Evolutionary conservation across 2,113 vertebrate genomes (phyloP).

Genomic region (Rhea pennata): DNA sequence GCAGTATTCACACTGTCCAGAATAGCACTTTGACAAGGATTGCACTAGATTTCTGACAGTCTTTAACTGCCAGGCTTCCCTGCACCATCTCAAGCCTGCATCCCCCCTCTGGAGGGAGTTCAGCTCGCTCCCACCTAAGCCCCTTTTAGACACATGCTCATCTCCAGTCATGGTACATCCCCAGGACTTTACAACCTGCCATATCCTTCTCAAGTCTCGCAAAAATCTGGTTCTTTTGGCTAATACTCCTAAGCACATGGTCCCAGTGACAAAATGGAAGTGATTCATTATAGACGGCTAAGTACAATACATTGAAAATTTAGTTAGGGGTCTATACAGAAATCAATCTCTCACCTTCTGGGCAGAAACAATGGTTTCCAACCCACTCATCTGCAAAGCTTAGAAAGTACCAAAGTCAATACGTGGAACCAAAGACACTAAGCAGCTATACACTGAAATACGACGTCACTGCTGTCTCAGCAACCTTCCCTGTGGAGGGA

Average conservation of each 20-base stretch:
- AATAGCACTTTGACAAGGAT: not conserved
- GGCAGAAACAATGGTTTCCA: not conserved
- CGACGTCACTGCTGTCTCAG: not conserved
- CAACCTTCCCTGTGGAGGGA: not conserved
- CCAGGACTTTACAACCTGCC: not conserved
- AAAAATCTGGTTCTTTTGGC: not conserved
- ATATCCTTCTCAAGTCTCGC: not conserved
- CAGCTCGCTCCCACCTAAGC: not conserved
- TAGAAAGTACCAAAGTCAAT: not conserved
- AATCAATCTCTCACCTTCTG: not conserved
- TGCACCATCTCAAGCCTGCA: fast-evolving
- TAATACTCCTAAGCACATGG: not conserved
- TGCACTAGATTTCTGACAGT: not conserved
- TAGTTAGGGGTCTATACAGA: not conserved
- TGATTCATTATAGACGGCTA: not conserved
- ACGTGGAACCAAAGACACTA: not conserved
- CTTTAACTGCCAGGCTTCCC: not conserved
- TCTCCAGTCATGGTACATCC: not conserved
- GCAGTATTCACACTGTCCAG: fast-evolving
- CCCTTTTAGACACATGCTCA: no score
- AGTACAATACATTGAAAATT: not conserved
- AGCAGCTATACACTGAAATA: not conserved
- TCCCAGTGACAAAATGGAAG: not conserved
- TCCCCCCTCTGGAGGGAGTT: not conserved
- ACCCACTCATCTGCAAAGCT: not conserved